Conservation (phyloP, 1,140 invertebrate genomes). For the Drosophila watanabei region DNA sequence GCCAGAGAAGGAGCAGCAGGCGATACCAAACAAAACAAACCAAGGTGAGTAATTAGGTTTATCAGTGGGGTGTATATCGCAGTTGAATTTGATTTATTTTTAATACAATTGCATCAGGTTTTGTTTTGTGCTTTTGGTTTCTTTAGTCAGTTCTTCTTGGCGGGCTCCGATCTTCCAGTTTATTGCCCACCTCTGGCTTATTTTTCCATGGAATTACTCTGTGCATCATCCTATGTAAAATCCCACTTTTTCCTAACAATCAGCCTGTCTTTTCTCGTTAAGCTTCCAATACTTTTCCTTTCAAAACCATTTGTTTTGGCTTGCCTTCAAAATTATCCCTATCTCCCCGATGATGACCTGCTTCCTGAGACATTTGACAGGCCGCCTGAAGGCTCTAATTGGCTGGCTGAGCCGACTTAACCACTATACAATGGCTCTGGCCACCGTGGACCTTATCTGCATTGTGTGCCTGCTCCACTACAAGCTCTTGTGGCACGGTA, state of each 20-base stretch:
- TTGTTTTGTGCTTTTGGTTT: neutral
- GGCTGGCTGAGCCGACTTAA: conserved; percentile 30
- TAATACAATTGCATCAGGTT: neutral
- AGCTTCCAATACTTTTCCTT: neutral
- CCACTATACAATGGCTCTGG: conserved; percentile 32
- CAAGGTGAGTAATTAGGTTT: conserved; percentile 9
- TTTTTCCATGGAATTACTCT: neutral
- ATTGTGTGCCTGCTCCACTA: conserved; percentile 47
- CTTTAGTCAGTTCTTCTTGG: no score
- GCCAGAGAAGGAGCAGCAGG: neutral
- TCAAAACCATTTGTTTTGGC: conserved; percentile 17
- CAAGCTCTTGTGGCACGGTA: conserved; percentile 34
- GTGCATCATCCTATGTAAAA: neutral
- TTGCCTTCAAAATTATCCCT: conserved; percentile 28
- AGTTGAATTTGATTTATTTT: neutral
- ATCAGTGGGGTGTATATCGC: neutral
- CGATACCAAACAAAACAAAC: conserved; percentile 12
- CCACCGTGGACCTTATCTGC: conserved; percentile 42
- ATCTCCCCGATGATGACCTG: conserved; percentile 22
- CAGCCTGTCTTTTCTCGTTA: neutral
- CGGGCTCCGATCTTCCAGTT: neutral
- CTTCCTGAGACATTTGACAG: conserved; percentile 17
- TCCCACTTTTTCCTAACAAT: neutral
- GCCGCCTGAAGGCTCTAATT: neutral
- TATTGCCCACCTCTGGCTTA: neutral